Evolutionary conservation across 2,797 vertebrate species (phyloP), one percentile per base, ranked within the genome.

Genomic region (Molothrus ater): DNA sequence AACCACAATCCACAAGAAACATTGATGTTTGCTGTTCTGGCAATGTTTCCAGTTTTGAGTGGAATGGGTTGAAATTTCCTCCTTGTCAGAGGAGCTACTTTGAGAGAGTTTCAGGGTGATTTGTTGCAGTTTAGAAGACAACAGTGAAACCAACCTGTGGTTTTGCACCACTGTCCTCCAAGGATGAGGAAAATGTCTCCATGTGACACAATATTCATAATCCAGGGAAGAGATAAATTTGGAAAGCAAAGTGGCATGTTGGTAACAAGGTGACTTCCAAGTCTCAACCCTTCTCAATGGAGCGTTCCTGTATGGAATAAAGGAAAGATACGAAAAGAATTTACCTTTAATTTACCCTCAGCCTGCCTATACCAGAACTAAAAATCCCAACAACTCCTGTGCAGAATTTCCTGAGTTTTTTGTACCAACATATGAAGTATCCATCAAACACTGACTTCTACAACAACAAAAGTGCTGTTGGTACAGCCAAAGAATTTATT

Each of bases 301-400:
- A 82, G 5, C 17, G 13, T 16, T 22, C 24, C 88, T 14, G 21
- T 31, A 31, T 2, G 6, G 29, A 2, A 15, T 15, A 57, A 59
- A 74, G 45, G 9, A 66, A 81, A 79, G 24, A 36, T 3, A 10
- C 10, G 66, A 85, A 59, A 56, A 21, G 4, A 73, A 50, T 34
- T 65, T 40, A 13, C 34, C 32, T 85, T 31, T 42, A 40, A 74
- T 74, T 53, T 78, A 43, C 13, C 17, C 25, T 68, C 64, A 50
- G 22, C 11, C 50, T 18, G 7, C 1, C 9, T 19, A 38, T 8
- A 31, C 3, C 7, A 74, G 28, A 48, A 57, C 8, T 21, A 15
- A 38, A 60, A 20, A 6, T 36, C 0, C 10, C 48, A 43, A 25
- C 4, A 36, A 24, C 1, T n/a, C 45, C 19, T 34, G 29, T 57